Percentiles rank a stretch among this genome's conserved stretches.
phyloP scores from a whole-genome alignment of 2,888 invertebrate genomes.

The Myathropa florea region DNA sequence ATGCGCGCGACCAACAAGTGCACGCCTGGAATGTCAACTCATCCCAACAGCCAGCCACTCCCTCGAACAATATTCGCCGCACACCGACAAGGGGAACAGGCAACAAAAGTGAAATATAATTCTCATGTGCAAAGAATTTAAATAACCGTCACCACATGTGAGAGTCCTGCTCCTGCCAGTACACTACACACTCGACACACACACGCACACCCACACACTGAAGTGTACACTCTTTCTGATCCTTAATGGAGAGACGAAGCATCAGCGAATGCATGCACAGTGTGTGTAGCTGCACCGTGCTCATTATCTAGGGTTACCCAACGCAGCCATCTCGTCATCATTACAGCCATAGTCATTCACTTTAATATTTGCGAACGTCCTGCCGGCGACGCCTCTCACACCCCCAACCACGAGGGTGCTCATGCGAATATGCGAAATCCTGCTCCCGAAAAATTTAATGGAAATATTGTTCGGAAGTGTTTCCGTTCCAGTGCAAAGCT shows the following conservation, averaged over 20 bases:
- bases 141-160: slow-evolving; percentile 38
- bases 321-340: slow-evolving; percentile 42
- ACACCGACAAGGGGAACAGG: neutral
- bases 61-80: slow-evolving; percentile 4
- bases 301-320: slow-evolving; percentile 6
- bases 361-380: slow-evolving; percentile 50
- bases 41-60: slow-evolving; percentile 23
- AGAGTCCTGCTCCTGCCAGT: neutral
- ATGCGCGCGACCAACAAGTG: slow-evolving; percentile 53
- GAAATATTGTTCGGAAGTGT: slow-evolving; percentile 59
- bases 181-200: slow-evolving; percentile 1
- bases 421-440: slow-evolving; percentile 58
- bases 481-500: slow-evolving; percentile 46
- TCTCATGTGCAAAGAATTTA: slow-evolving; percentile 49
- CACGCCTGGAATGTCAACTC: slow-evolving; percentile 37
- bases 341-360: slow-evolving; percentile 43
- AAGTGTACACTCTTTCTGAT: slow-evolving; percentile 11
- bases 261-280: neutral
- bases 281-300: neutral
- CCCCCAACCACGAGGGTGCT: slow-evolving; percentile 20
- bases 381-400: slow-evolving; percentile 6
- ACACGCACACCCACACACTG: neutral
- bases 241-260: slow-evolving; percentile 49
- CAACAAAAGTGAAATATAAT: slow-evolving; percentile 37
- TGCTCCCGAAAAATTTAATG: slow-evolving; percentile 60